Evolutionary conservation across 2,113 vertebrate species (phyloP).

Genomic region (Onychostruthus taczanowskii): DNA sequence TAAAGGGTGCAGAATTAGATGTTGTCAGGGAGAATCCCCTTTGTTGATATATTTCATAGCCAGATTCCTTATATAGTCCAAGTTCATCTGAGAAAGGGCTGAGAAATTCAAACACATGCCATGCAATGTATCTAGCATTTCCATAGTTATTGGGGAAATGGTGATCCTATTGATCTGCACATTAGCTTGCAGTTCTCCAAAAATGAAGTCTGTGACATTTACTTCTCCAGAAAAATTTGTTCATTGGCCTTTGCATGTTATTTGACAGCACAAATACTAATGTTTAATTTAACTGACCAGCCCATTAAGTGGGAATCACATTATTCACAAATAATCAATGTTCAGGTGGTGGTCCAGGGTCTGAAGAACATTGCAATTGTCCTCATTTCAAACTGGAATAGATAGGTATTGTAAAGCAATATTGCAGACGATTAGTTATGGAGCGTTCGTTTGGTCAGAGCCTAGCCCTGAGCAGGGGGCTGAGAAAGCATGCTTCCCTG

Average conservation of each 20-base stretch:
- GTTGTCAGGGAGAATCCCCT: not conserved
- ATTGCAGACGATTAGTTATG: not conserved
- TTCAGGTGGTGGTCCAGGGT: not conserved
- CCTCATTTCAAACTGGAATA: not conserved
- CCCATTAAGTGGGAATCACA: constrained; percentile 5
- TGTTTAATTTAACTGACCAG: constrained; percentile 16
- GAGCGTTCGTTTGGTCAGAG: not conserved
- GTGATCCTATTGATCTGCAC: constrained; percentile 6
- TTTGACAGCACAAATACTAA: constrained; percentile 52
- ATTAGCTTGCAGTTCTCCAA: constrained; percentile 7
- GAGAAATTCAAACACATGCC: not conserved
- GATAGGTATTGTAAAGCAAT: not conserved
- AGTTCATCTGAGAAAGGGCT: not conserved
- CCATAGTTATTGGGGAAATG: not conserved
- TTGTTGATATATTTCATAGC: not conserved
- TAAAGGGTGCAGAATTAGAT: not conserved
- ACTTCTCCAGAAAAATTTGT: constrained; percentile 10
- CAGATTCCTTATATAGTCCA: not conserved
- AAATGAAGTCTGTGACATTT: constrained; percentile 24
- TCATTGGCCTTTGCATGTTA: constrained; percentile 22
- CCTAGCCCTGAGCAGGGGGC: not conserved
- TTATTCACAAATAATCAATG: constrained; percentile 27
- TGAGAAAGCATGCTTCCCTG: not conserved
- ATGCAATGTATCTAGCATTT: not conserved
- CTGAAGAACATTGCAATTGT: not conserved